A percentile compares a stretch with the other conserved stretches of the same genome.
phyloP scores from a whole-genome alignment of 2,113 vertebrate species.

The Pholis gunnellus region DNA sequence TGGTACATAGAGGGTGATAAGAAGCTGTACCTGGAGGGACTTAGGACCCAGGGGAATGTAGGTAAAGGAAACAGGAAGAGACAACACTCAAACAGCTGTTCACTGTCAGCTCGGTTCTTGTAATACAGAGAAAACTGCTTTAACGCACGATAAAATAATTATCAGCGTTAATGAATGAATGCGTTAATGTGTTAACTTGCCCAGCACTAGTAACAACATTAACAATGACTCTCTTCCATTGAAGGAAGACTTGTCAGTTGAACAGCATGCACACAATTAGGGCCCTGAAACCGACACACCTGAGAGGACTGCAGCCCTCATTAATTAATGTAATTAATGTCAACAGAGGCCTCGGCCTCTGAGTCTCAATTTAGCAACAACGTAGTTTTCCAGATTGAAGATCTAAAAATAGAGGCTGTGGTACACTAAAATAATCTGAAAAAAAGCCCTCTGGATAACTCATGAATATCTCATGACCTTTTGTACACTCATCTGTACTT shows the following conservation, averaged over 20 bases:
- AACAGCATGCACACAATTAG: conserved; percentile 17
- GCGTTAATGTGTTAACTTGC: no score
- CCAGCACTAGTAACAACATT: no score
- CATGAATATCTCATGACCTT: neutral
- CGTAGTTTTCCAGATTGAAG: neutral
- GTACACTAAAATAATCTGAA: neutral
- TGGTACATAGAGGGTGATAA: no score
- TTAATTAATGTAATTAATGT: no score
- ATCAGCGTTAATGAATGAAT: no score
- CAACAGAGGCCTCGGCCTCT: neutral
- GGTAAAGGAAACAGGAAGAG: no score
- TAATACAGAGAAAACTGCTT: no score
- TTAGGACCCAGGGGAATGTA: no score
- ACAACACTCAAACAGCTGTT: no score
- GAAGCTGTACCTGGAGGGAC: no score
- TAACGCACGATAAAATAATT: no score
- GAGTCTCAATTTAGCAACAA: neutral
- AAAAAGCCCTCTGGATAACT: neutral
- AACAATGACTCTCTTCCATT: conserved; percentile 1
- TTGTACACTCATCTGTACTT: neutral
- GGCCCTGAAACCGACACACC: neutral
- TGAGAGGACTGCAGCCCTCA: conserved; percentile 14
- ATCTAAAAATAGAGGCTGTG: conserved; percentile 9
- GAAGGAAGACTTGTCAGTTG: conserved; percentile 9
- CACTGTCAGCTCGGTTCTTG: no score